phyloP scores from a whole-genome alignment of 2,888 invertebrate species.

The Sphecodes monilicornis region DNA sequence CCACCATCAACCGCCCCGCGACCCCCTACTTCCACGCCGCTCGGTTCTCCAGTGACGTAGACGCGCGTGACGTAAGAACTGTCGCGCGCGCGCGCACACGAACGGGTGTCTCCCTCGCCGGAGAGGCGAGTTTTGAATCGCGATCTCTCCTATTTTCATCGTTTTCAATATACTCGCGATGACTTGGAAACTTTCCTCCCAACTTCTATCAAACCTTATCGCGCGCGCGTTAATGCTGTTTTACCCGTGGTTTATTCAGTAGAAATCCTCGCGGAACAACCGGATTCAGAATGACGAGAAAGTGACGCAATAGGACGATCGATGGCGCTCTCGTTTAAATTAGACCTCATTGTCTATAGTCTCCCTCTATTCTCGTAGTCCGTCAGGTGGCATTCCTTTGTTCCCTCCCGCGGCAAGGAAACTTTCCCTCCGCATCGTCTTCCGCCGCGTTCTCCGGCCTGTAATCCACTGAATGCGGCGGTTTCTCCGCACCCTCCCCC shows the following conservation, averaged over 20 bases:
- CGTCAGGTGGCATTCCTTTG: background rate
- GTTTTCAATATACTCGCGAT: background rate
- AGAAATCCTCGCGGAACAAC: background rate
- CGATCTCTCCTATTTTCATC: background rate
- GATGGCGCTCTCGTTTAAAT: background rate
- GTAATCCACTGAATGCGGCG: conserved; percentile 9
- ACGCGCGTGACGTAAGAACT: conserved; percentile 67
- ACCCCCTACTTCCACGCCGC: conserved; percentile 69
- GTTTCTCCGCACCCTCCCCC: conserved; percentile 25
- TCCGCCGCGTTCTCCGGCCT: background rate
- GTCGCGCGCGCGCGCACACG: conserved; percentile 71
- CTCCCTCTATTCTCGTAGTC: background rate
- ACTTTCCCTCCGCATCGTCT: background rate
- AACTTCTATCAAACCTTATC: background rate
- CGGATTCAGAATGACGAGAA: conserved; percentile 3
- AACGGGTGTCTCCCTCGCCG: conserved; percentile 53
- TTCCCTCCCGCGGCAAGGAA: background rate
- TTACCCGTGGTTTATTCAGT: background rate
- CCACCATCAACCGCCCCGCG: conserved; percentile 67
- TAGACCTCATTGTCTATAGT: conserved; percentile 2
- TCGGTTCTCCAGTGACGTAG: conserved; percentile 79
- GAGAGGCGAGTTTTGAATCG: conserved; percentile 37
- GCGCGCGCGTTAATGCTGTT: background rate
- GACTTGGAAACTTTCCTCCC: background rate
- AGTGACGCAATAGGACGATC: background rate